Conservation (phyloP, 2,113 vertebrate species). For the Galemys pyrenaicus region DNA sequence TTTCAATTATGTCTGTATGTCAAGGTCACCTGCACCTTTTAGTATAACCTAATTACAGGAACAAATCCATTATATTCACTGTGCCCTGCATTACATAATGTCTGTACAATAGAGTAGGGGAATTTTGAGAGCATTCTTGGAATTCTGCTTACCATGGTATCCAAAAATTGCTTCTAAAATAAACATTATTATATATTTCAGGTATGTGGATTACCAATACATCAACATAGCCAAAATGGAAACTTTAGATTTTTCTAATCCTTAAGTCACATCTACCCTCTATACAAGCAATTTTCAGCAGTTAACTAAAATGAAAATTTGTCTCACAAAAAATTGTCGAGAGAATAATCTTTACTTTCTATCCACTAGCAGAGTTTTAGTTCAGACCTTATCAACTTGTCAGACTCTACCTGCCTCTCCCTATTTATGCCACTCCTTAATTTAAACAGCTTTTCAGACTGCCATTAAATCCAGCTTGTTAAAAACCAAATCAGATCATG, state of each 20-base stretch:
- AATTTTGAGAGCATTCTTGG: neutral
- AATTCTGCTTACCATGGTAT: neutral
- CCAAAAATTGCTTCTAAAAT: neutral
- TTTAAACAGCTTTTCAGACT: neutral
- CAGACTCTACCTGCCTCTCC: neutral
- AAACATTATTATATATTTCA: neutral
- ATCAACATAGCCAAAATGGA: neutral
- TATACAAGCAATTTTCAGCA: neutral
- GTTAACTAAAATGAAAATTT: neutral
- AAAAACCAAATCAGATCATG: neutral
- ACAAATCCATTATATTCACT: neutral
- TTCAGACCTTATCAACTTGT: neutral
- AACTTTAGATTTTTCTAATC: neutral
- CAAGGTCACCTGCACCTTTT: neutral
- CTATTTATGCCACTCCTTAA: neutral
- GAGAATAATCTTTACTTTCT: neutral
- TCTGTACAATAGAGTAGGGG: neutral
- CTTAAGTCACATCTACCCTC: neutral
- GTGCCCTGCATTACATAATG: neutral
- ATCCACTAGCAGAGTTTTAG: neutral
- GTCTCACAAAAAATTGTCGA: neutral
- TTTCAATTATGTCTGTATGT: neutral
- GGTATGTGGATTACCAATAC: neutral
- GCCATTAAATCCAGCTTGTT: neutral
- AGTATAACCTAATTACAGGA: neutral